Evolutionary conservation across 2,888 invertebrate genomes (phyloP), one percentile per base, ranked within the genome.

Genomic region (Acanthoscelides obtectus): DNA sequence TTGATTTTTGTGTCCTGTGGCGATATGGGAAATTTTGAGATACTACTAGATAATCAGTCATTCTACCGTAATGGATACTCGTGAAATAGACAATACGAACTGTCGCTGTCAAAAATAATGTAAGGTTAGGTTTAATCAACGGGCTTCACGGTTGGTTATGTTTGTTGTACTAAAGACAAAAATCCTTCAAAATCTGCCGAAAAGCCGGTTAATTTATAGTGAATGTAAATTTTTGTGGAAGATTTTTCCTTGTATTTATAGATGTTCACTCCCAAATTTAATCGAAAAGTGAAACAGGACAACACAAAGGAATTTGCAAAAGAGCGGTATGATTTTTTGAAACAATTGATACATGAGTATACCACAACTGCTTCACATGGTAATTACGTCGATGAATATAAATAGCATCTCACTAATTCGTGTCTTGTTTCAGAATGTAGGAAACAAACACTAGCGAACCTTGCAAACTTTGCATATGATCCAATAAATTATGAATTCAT

Each of bases 391-490:
- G 45, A 22, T 2, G 4, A 67, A 67, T 12, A 2, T 22, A 8
- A 22, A 20, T 25, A 19, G 20, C n/a, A 19, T 20, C 27, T 12
- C 8, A 1, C 22, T 22, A 68, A 20, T 75, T 20, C 20, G 66
- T 69, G 20, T 66, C 70, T 71, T 20, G 72, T 89, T 89, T 75
- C 87, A 94, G 95, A 94, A 80, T 90, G 92, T 4, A 93, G 93
- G 83, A 89, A 90, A 79, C 97, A 98, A 88, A 93, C 97, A 0
- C 86, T 97, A 76, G 97, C 96, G 12, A 98, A 98, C 87, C 88
- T 98, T 79, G 94, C 95, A 0, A 98, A 98, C 85, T 98, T 98
- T 87, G 92, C 96, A 0, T 98, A 98, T 84, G 98, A 98, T 86
- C 97, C 98, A 1, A 90, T 97, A 65, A 98, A 98, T 86, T 97